phyloP scores from a whole-genome alignment of 2,888 invertebrate species.

The Galeopsomyia nigrocyanea region DNA sequence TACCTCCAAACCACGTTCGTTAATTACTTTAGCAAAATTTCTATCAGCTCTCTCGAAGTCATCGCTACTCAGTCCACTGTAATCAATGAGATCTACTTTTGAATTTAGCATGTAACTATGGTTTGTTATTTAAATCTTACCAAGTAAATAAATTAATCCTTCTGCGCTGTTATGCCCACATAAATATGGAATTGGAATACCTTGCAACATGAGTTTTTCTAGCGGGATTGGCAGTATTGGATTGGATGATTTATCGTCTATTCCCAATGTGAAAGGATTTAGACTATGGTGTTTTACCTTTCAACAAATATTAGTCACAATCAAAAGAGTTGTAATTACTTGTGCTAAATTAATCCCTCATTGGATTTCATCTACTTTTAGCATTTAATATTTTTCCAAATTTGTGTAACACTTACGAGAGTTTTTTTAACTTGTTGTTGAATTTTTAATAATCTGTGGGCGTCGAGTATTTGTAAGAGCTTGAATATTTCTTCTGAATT shows the following conservation, averaged over 20 bases:
- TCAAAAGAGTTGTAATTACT: no score
- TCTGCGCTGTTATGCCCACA: slow-evolving; percentile 70
- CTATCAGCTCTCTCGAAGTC: neutral
- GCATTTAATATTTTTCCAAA: no score
- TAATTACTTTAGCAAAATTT: slow-evolving; percentile 47
- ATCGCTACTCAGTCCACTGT: slow-evolving; percentile 11
- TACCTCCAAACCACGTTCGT: slow-evolving; percentile 43
- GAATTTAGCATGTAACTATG: neutral
- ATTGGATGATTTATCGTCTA: slow-evolving; percentile 48
- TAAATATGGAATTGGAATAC: slow-evolving; percentile 70
- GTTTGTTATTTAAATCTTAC: slow-evolving; percentile 6
- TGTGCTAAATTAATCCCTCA: no score
- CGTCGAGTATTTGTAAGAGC: slow-evolving; percentile 53
- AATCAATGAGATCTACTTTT: neutral
- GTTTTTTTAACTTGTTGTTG: slow-evolving; percentile 52
- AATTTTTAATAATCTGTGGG: slow-evolving; percentile 58
- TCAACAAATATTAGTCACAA: no score
- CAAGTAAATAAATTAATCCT: slow-evolving; percentile 60
- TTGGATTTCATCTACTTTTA: no score
- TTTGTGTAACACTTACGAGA: no score
- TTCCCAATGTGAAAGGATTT: slow-evolving; percentile 50
- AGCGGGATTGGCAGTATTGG: slow-evolving; percentile 60
- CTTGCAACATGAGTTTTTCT: slow-evolving; percentile 56
- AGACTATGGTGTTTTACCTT: slow-evolving; percentile 41
- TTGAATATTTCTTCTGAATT: slow-evolving; percentile 53